Evolutionary conservation across 1,140 invertebrate species (phyloP).

Genomic region (Magallana ariakensis): DNA sequence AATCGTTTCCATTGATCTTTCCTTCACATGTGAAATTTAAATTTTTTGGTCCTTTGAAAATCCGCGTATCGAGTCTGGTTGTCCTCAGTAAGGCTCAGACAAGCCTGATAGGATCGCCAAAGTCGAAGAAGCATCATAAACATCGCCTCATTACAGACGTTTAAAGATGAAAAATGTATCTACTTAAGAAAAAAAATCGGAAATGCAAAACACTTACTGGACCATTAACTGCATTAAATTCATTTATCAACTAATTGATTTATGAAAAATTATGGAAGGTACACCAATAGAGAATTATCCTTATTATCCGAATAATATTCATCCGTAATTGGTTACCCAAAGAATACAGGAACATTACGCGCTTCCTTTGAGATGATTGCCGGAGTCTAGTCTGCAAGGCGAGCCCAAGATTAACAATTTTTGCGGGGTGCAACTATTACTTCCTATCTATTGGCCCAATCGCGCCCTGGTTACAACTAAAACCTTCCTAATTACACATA

Average conservation of each 20-base stretch:
- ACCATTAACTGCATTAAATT: conserved; percentile 13
- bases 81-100: not conserved
- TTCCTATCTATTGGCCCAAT: not conserved
- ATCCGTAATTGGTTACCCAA: not conserved
- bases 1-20: conserved; percentile 13
- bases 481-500: not conserved
- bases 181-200: not conserved
- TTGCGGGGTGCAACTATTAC: not conserved
- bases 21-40: not conserved
- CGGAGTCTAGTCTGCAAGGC: not conserved
- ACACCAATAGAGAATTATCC: not conserved
- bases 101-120: not conserved
- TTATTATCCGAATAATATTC: conserved; percentile 18
- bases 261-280: conserved; percentile 1
- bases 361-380: not conserved
- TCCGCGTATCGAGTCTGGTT: not conserved
- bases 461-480: not conserved
- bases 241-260: conserved; percentile 29
- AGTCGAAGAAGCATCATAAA: not conserved
- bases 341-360: not conserved
- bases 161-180: conserved; percentile 29
- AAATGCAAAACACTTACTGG: not conserved
- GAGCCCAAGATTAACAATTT: not conserved
- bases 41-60: not conserved
- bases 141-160: not conserved